A percentile compares a stretch with the other conserved stretches of the same genome.
Conservation (phyloP, 2,797 vertebrate species). For the Brachyrhaphis roseni region DNA sequence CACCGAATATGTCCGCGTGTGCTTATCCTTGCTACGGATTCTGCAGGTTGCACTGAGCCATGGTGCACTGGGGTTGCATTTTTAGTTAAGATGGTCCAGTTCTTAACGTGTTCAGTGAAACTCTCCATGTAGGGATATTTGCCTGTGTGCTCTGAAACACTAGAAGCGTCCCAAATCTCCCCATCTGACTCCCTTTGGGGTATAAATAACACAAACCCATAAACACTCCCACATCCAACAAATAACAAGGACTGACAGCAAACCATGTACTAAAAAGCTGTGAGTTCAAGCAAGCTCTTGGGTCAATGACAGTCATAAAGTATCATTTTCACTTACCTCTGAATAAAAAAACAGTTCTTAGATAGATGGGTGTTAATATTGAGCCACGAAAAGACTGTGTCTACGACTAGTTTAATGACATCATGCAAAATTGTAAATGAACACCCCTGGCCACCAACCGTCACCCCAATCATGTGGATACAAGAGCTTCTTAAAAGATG, state of each 20-base stretch:
- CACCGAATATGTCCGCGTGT: conserved; percentile 6
- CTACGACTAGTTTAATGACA: conserved; percentile 72
- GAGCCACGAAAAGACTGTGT: conserved; percentile 50
- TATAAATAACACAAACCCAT: conserved; percentile 78
- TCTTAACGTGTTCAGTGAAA: conserved; percentile 63
- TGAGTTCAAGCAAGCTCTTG: conserved; percentile 32
- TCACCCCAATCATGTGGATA: conserved; percentile 66
- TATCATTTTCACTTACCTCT: conserved; percentile 1
- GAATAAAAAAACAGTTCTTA: not conserved
- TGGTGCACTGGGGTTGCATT: conserved; percentile 45
- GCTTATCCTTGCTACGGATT: conserved; percentile 32
- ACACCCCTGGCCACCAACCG: conserved; percentile 57
- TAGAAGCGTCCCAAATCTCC: conserved; percentile 76
- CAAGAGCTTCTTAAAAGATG: conserved; percentile 74
- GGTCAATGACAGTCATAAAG: conserved; percentile 16
- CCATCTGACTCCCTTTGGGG: conserved; percentile 65
- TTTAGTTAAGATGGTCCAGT: conserved; percentile 45
- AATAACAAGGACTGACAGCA: conserved; percentile 66
- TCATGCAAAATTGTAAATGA: conserved; percentile 76
- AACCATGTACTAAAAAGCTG: conserved; percentile 41
- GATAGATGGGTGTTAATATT: conserved; percentile 31
- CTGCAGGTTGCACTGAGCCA: conserved; percentile 35
- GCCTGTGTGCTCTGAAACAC: conserved; percentile 73
- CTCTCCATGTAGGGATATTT: conserved; percentile 80
- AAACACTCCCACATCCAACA: conserved; percentile 52